A percentile compares a stretch with the other conserved stretches of the same genome.
Conservation (phyloP, 1,140 invertebrate species). For the Hyles euphorbiae region DNA sequence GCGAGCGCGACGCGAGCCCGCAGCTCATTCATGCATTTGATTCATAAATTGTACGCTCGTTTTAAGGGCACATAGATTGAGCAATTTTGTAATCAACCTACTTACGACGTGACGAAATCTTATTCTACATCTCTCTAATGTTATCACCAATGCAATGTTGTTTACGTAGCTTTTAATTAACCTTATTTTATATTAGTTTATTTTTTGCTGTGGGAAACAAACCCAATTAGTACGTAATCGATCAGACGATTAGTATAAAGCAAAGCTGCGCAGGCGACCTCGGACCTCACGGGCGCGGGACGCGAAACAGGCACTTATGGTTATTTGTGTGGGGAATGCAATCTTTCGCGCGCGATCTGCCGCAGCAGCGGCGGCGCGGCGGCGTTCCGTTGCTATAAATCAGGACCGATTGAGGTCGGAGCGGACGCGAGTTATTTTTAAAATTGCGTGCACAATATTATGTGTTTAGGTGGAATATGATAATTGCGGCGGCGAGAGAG, state of each 20-base stretch:
- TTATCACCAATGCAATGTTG: too few relatives aligned
- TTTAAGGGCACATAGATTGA: conserved; percentile 18
- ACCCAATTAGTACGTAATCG: conserved; percentile 4
- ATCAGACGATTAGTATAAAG: conserved; percentile 3
- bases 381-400: conserved; percentile 60
- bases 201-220: not conserved
- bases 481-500: conserved; percentile 64
- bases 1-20: conserved; percentile 18
- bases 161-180: too few relatives aligned
- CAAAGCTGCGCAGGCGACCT: not conserved
- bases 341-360: conserved; percentile 38
- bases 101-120: not conserved
- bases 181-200: too few relatives aligned
- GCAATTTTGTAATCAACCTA: conserved; percentile 4
- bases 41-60: conserved; percentile 52
- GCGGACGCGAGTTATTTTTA: conserved; percentile 67
- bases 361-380: conserved; percentile 25
- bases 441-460: conserved; percentile 73
- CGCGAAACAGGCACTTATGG: conserved; percentile 26
- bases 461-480: conserved; percentile 74
- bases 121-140: not conserved
- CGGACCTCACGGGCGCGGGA: not conserved
- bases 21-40: conserved; percentile 69
- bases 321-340: conserved; percentile 50
- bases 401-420: conserved; percentile 60